Percentiles rank a stretch among this genome's conserved stretches.
Conservation (phyloP, 1,140 invertebrate genomes). For the Drosophila burlai region DNA sequence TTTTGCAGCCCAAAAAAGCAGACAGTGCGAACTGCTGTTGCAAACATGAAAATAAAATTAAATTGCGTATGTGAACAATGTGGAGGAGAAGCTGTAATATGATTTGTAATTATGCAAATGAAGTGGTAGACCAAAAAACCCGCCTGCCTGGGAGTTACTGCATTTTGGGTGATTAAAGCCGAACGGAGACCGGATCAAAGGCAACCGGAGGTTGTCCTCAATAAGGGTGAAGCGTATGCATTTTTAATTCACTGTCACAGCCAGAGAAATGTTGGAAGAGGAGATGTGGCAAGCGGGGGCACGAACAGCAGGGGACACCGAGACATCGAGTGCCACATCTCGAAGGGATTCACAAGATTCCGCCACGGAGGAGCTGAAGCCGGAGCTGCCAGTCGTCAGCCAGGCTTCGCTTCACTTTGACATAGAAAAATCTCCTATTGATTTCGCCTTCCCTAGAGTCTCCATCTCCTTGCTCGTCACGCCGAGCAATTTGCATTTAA, state of each 20-base stretch:
- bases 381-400: conserved; percentile 9
- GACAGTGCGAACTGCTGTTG: conserved; percentile 1
- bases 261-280: conserved; percentile 10
- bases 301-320: background rate
- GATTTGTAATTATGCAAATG: conserved; percentile 82
- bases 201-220: conserved; percentile 1
- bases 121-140: conserved; percentile 27
- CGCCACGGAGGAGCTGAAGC: background rate
- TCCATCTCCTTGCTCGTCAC: conserved; percentile 23
- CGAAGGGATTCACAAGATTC: conserved; percentile 18
- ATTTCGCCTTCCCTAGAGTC: conserved; percentile 49
- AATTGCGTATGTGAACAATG: conserved; percentile 25
- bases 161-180: conserved; percentile 38
- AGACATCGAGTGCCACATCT: conserved; percentile 6
- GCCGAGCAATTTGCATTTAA: conserved; percentile 75
- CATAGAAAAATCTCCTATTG: conserved; percentile 79
- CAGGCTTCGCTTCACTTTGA: conserved; percentile 64
- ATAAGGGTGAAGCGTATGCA: conserved; percentile 59
- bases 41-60: conserved; percentile 54
- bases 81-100: conserved; percentile 61
- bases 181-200: conserved; percentile 13
- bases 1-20: conserved; percentile 62
- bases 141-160: conserved; percentile 10
- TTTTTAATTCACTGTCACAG: conserved; percentile 68
- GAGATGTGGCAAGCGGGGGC: background rate